phyloP scores from a whole-genome alignment of 2,888 invertebrate species.

The Melieria omissa region DNA sequence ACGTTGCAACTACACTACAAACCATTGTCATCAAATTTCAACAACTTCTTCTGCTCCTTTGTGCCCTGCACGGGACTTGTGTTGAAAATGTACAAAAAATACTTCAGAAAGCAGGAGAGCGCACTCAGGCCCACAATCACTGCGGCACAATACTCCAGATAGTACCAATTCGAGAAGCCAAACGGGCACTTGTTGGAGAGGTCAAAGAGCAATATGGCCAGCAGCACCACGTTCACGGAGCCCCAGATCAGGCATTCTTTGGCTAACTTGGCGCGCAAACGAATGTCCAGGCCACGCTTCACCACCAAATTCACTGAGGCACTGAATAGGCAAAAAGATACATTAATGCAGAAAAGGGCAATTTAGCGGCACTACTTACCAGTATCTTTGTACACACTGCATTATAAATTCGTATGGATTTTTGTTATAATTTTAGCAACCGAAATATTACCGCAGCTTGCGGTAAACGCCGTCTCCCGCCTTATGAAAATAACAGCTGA shows the following conservation, averaged over 20 bases:
- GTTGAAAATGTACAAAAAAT: constrained; percentile 65
- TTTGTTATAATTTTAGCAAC: too few species aligned
- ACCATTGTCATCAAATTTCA: constrained; percentile 68
- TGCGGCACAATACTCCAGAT: constrained; percentile 67
- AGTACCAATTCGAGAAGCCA: constrained; percentile 59
- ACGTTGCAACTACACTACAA: not conserved
- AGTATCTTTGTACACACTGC: constrained; percentile 28
- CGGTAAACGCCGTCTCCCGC: too few species aligned
- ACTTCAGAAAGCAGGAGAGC: constrained; percentile 69
- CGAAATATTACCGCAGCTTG: too few species aligned
- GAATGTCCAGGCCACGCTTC: constrained; percentile 55
- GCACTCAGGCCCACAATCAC: constrained; percentile 68
- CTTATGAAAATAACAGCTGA: too few species aligned
- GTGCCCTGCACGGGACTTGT: constrained; percentile 68
- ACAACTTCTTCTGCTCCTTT: constrained; percentile 68
- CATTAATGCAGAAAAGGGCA: not conserved
- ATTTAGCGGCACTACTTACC: constrained; percentile 6
- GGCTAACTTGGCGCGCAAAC: constrained; percentile 53
- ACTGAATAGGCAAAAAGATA: constrained; percentile 40
- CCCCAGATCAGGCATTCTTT: constrained; percentile 61
- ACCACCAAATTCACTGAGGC: constrained; percentile 54
- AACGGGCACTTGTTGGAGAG: constrained; percentile 58
- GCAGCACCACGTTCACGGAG: constrained; percentile 54
- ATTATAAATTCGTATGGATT: not conserved
- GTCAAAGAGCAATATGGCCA: constrained; percentile 58